Conservation (phyloP, 2,113 vertebrate genomes). For the Lycaon pictus region DNA sequence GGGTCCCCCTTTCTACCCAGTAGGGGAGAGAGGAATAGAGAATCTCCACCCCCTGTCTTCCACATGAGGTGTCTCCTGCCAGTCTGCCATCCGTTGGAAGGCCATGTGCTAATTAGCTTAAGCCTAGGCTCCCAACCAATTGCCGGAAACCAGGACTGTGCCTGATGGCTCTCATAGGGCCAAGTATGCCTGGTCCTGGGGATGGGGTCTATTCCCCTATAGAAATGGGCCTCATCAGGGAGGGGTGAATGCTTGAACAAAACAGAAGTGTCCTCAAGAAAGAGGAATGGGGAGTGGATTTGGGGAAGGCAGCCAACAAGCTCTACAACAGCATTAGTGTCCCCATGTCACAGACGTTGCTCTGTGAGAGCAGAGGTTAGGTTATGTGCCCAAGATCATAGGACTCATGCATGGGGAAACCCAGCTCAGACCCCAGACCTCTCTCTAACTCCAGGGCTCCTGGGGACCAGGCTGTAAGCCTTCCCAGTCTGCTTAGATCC, state of each 20-base stretch:
- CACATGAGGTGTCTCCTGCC: background rate
- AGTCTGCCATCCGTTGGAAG: background rate
- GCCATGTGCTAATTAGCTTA: background rate
- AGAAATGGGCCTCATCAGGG: background rate
- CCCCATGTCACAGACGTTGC: background rate
- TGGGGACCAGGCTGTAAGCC: background rate
- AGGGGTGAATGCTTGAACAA: background rate
- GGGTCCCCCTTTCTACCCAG: background rate
- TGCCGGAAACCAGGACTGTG: background rate
- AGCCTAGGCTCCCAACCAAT: background rate
- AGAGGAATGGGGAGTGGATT: background rate
- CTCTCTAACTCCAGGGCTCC: background rate
- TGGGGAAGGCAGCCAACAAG: background rate
- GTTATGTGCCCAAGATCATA: background rate
- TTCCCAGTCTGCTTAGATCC: background rate
- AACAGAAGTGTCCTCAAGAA: background rate
- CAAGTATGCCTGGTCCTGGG: background rate
- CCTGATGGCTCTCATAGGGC: background rate
- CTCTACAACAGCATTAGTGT: fast-evolving
- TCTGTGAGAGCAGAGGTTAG: too few relatives aligned
- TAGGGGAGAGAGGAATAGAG: background rate
- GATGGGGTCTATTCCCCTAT: background rate
- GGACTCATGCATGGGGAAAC: background rate
- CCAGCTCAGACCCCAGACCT: background rate
- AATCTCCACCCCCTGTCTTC: fast-evolving